Base-by-base conservation (phyloP, 2,888 invertebrate species). In the Eutolmus rufibarbis region DNA sequence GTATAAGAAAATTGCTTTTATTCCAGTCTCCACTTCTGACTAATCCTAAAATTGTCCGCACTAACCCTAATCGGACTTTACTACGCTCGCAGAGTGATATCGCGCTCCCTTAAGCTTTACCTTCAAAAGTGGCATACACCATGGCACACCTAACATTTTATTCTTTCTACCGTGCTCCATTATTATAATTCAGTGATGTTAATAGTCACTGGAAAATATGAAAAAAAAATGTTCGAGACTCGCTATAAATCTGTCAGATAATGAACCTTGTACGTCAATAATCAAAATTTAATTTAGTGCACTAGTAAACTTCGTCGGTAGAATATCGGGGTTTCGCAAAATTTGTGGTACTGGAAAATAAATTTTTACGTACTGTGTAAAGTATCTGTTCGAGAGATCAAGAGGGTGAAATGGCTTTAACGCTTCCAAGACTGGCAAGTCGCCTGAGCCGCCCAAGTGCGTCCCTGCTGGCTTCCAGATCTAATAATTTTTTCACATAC, bases 401-500 rank as follows among this genome's bases (percentile, higher is more conserved):
- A 78, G 4, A 8, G 23, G 4, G 19, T 46, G 57, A 51, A 66
- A 85, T 85, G 85, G 74, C 85, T 12, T 37, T 85, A 28, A 9
- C 40, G 5, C 28, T 85, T 31, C 43, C 74, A 46, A 74, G 16
- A 46, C 14, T 85, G 5, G n/a, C 23, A n/a, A 40, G 8, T 16
- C 40, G 85, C 9, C 43, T 74, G 14, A 46, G 46, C 2, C 74
- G 46, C 23, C 16, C 31, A 28, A 31, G n/a, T 9, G 7, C 74
- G 5, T 37, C 66, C 2, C 0, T 74, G n/a, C 16, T 85, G 23
- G 19, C 43, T 40, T 40, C 19, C 7, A 28, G 77, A 14, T 14
- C 51, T 31, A 86, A 86, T 28, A 86, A 76, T 86, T 87, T 34
- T 46, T 81, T 74, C 14, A 82, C 86, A 5, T 87, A 87, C 56